These are phyloP conservation scores for Axis porcinus DNA, from an alignment of 2,113 vertebrate genomes.

Conservation along the genomic window DNA sequence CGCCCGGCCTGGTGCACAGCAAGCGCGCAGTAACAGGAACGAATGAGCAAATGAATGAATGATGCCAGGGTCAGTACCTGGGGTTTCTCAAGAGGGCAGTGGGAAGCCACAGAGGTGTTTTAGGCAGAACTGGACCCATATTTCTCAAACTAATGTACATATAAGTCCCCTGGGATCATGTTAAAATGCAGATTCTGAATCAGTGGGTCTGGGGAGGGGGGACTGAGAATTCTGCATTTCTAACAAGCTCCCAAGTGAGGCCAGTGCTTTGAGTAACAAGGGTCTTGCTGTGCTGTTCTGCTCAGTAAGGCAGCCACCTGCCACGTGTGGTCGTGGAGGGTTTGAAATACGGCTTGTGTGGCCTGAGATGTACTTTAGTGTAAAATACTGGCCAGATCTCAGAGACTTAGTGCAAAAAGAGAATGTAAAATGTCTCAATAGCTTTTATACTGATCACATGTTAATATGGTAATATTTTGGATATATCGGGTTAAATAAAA, in stretches of 20 bases:
- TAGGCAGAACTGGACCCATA: neutral
- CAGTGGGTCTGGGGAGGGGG: neutral
- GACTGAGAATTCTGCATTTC: neutral
- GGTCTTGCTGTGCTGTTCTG: neutral
- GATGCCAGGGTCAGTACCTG: neutral
- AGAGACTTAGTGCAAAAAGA: slow-evolving; percentile 33
- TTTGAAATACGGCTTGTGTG: neutral
- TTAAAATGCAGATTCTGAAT: neutral
- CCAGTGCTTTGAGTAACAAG: neutral
- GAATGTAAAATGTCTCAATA: neutral
- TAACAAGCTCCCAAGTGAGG: neutral
- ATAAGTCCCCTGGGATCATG: neutral
- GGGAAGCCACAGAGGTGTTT: neutral
- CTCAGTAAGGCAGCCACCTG: neutral
- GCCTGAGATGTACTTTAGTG: neutral
- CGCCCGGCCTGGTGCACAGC: neutral
- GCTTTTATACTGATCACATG: slow-evolving; percentile 55
- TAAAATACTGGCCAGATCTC: neutral
- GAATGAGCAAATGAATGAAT: neutral
- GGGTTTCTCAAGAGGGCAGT: neutral
- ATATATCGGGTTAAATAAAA: slow-evolving; percentile 63
- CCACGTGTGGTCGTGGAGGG: neutral
- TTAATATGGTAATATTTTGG: slow-evolving; percentile 61
- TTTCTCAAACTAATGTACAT: neutral
- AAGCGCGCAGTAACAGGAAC: neutral